Conservation (phyloP, 2,797 vertebrate species). For the Nannoperca australis region DNA sequence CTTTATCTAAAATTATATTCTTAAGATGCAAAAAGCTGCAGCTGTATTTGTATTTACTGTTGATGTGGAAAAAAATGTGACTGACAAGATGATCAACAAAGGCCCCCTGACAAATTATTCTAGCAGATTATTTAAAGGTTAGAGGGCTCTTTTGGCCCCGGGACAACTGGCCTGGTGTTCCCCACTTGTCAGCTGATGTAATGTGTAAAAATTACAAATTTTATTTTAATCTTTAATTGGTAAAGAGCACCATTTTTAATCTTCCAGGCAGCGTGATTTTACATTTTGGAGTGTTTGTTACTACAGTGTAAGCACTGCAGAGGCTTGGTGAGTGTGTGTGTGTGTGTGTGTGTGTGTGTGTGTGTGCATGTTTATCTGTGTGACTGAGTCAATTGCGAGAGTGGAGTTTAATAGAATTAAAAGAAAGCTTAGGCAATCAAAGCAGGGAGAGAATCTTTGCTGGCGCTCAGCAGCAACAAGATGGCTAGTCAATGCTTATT, state of each 20-base stretch:
- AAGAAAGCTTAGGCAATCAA: slow-evolving; percentile 65
- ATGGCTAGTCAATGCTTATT: slow-evolving; percentile 77
- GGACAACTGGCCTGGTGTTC: no score
- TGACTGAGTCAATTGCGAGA: slow-evolving; percentile 39
- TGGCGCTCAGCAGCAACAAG: slow-evolving; percentile 62
- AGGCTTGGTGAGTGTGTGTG: background rate
- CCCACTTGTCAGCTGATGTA: no score
- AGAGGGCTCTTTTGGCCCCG: no score
- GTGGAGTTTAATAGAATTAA: slow-evolving; percentile 57
- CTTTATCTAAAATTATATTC: background rate
- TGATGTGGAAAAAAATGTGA: background rate
- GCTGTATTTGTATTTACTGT: background rate
- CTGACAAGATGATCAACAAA: background rate
- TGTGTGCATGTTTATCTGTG: slow-evolving; percentile 37
- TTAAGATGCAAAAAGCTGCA: background rate
- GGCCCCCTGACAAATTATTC: no score
- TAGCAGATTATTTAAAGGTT: no score
- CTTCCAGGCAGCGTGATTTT: background rate
- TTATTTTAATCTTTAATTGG: slow-evolving; percentile 21
- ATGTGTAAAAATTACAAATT: background rate
- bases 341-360: slow-evolving; percentile 41
- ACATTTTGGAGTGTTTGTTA: background rate
- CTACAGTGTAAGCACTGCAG: background rate
- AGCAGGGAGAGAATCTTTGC: slow-evolving; percentile 58
- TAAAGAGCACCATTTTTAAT: background rate